These are phyloP conservation scores for Amphiprion percula DNA, from an alignment of 2,113 vertebrate genomes.

Conservation along the genomic window DNA sequence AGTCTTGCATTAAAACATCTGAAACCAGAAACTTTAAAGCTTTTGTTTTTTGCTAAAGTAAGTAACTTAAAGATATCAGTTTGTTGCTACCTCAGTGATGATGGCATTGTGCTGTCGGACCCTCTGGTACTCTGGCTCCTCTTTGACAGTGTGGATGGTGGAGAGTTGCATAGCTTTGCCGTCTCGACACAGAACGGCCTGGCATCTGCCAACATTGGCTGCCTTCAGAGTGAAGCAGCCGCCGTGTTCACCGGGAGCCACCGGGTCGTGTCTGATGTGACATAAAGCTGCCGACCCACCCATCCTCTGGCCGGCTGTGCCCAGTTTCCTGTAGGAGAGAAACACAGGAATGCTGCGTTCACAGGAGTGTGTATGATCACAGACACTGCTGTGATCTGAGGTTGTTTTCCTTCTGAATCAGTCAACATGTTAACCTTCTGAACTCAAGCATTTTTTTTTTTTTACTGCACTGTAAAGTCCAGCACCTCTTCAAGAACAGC, in stretches of 20 bases:
- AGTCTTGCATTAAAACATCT: no score
- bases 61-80: no score
- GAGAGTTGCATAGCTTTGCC: conserved; percentile 94
- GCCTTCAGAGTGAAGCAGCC: conserved; percentile 95
- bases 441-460: no score
- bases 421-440: not conserved
- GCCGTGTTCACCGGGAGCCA: conserved; percentile 84
- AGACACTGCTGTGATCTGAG: no score
- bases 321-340: conserved; percentile 88
- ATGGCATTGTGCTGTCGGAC: conserved; percentile 90
- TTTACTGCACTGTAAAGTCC: no score
- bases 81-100: conserved; percentile 91
- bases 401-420: not conserved
- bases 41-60: no score
- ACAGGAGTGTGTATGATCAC: not conserved
- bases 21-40: no score
- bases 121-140: conserved; percentile 72
- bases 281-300: conserved; percentile 95
- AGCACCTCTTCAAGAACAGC: no score
- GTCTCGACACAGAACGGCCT: conserved; percentile 92
- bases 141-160: conserved; percentile 87
- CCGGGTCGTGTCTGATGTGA: conserved; percentile 94
- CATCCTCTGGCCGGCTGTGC: conserved; percentile 96
- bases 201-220: conserved; percentile 96
- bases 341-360: not conserved